Conservation (phyloP, 2,888 invertebrate species). For the Cosmopolites sordidus region DNA sequence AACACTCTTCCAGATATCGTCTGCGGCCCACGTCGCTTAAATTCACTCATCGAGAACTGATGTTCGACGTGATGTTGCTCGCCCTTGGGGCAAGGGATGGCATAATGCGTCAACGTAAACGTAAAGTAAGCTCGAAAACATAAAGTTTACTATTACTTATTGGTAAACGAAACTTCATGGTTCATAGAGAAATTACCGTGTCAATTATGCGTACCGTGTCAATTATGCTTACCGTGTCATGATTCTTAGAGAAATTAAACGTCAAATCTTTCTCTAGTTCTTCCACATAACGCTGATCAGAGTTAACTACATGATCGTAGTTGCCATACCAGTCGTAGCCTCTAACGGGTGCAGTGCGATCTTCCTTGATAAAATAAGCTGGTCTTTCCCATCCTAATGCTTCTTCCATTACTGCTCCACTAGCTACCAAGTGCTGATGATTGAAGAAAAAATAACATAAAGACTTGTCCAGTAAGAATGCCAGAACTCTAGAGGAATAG, state of each 20-base stretch:
- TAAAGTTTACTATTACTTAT: no score
- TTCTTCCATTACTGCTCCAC: slow-evolving; percentile 85
- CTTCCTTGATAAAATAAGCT: slow-evolving; percentile 64
- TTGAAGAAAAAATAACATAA: neutral
- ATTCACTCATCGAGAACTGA: no score
- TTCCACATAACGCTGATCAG: slow-evolving; percentile 64
- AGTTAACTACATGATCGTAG: slow-evolving; percentile 65
- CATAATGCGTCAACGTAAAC: no score
- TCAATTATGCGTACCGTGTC: neutral
- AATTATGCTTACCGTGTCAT: slow-evolving; percentile 70
- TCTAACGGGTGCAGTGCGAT: slow-evolving; percentile 58
- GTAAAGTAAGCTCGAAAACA: no score
- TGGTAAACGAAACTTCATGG: no score
- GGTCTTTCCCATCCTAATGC: slow-evolving; percentile 87
- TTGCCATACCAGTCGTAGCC: slow-evolving; percentile 85
- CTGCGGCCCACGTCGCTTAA: no score
- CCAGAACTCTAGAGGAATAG: no score
- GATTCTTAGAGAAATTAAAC: slow-evolving; percentile 78
- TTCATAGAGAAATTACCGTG: neutral
- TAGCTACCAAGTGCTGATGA: slow-evolving; percentile 60
- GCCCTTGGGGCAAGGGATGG: no score
- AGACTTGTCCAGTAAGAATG: neutral
- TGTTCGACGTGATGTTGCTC: no score
- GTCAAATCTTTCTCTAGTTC: slow-evolving; percentile 70
- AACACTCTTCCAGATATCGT: no score